Conservation (phyloP, 2,113 vertebrate species). For the Poeciliopsis prolifica region DNA sequence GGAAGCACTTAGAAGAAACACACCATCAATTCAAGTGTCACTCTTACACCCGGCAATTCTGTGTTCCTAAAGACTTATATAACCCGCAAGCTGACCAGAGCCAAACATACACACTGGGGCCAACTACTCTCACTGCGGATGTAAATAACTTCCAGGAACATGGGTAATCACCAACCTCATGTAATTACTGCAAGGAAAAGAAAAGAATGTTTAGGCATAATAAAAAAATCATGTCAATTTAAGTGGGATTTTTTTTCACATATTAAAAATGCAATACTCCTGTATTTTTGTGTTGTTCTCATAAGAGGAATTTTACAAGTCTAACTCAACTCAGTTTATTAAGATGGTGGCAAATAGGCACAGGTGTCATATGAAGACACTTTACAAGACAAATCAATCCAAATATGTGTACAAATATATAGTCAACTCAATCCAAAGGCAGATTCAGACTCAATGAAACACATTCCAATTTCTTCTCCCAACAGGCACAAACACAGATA, state of each 20-base stretch:
- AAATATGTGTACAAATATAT: too few species aligned
- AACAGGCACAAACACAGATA: too few species aligned
- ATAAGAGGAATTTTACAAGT: too few species aligned
- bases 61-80: conserved; percentile 29
- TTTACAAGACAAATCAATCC: too few species aligned
- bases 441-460: too few species aligned
- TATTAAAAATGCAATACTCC: too few species aligned
- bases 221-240: neutral
- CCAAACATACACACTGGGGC: conserved; percentile 1
- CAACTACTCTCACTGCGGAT: neutral
- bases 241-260: neutral
- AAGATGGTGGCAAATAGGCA: too few species aligned
- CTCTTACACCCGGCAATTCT: conserved; percentile 26
- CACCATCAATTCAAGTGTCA: conserved; percentile 56
- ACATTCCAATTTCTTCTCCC: too few species aligned
- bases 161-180: neutral
- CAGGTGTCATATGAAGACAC: too few species aligned
- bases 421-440: too few species aligned
- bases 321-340: too few species aligned
- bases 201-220: neutral
- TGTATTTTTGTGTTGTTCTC: too few species aligned
- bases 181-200: neutral
- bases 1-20: conserved; percentile 59
- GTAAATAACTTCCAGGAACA: neutral
- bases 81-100: conserved; percentile 31